Base-by-base conservation (phyloP, 2,888 invertebrate genomes). In the Netelia inedita region DNA sequence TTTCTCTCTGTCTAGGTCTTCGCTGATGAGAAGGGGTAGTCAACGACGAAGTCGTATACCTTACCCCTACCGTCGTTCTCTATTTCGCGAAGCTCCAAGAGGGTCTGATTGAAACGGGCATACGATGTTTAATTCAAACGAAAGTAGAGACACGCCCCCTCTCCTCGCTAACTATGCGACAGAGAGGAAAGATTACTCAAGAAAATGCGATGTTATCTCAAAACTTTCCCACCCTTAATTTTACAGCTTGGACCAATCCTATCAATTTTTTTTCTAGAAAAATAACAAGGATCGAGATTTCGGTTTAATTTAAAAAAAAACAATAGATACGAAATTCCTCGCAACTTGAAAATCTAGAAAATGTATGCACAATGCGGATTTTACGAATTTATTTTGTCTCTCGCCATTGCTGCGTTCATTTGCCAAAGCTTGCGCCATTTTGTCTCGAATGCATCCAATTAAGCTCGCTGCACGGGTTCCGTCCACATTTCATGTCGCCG, bases 51-150 rank as follows among this genome's bases (percentile, higher is more conserved):
- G 59, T 72, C 68, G 10, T 61, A 59, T 50, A 57, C 43, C 71
- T 35, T 57, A 23, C 35, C 50, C 61, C 35, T 65, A 16, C 19
- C n/a, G 41, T 3, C 41, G 9, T 23, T 16, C 63, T 21, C 72
- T 14, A 1, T n/a, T 71, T 35, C 46, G 50, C 21, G 21, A 65
- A 72, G n/a, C 68, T 71, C 57, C 80, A 68, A 61, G 59, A 69
- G 72, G 68, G 88, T 87, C 90, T 90, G 90, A 90, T 90, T 90
- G 90, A 91, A 92, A 90, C 89, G 86, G 89, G 89, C 89, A 88
- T 86, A 88, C 87, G 89, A 92, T 92, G 91, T 92, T 91, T 92
- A 92, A 92, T 92, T 92, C 91, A 92, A 90, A 91, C 92, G 91
- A 91, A 91, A 88, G 57, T 89, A 89, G 89, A 91, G 90, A 90